Evolutionary conservation across 2,888 invertebrate genomes (phyloP), one percentile per base, ranked within the genome.

Genomic region (Lasiommata megera): DNA sequence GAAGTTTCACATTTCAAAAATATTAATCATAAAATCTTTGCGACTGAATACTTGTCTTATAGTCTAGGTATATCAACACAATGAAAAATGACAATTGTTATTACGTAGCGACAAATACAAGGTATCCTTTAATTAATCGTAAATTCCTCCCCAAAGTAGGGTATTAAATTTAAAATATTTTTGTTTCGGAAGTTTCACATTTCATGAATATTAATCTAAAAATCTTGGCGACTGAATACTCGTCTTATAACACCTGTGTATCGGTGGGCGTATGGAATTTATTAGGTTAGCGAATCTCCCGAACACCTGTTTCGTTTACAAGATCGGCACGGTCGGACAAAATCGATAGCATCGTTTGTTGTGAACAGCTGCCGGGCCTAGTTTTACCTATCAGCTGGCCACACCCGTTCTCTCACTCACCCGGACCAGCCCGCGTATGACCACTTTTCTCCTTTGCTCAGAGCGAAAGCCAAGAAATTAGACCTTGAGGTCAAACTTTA

Each of bases 351-450:
- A 66, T 64, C 66, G 65, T 72, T 76, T 79, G 79, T 77, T 69
- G 76, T 82, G 79, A 83, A 82, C 80, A 82, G 68, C 74, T 74
- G 74, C 76, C 71, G 67, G 23, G 68, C 74, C 79, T 78, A 23
- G 74, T 72, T 79, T 74, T 68, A 58, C 67, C 70, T 73, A 82
- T 85, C 87, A 86, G 87, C 87, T 87, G 85, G 77, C 83, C 82
- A 81, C 82, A 83, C 83, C 84, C 83, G 76, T 73, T 58, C 59
- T n/a, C 29, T 37, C 12, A 36, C 14, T 23, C n/a, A n/a, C n/a
- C 11, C 11, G 29, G 7, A n/a, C 28, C 31, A n/a, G 6, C 16
- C 17, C 9, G n/a, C n/a, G n/a, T 36, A 3, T 6, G 5, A 2
- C 7, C 14, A 3, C 14, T 3, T 12, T 0, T 18, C 41, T 5